phyloP scores from a whole-genome alignment of 2,888 invertebrate genomes.

The Megastigmus dorsalis region DNA sequence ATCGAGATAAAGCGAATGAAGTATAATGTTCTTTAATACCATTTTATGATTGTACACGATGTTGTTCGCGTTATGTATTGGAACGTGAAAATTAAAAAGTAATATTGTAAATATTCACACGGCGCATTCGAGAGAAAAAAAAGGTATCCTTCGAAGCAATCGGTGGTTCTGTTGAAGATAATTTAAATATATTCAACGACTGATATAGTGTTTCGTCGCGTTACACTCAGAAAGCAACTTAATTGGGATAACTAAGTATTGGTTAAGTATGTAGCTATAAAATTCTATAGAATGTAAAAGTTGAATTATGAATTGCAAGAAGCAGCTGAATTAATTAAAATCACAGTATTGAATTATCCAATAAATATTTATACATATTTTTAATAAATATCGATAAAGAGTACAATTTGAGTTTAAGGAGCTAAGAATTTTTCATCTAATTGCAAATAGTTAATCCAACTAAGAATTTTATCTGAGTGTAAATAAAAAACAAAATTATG shows the following conservation, averaged over 20 bases:
- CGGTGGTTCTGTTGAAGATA: conserved; percentile 31
- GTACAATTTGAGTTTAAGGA: neutral
- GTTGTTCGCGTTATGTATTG: conserved; percentile 46
- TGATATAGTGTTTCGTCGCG: conserved; percentile 37
- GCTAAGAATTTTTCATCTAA: neutral
- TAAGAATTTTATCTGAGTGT: conserved; percentile 41
- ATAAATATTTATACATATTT: neutral
- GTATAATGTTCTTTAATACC: conserved; percentile 13
- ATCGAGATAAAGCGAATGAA: neutral
- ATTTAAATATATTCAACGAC: conserved; percentile 43
- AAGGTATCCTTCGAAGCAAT: conserved; percentile 38
- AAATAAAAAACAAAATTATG: conserved; percentile 41
- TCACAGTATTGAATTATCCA: neutral
- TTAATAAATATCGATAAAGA: neutral
- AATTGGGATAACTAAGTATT: conserved; percentile 23
- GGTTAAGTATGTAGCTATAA: neutral
- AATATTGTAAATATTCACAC: conserved; percentile 47
- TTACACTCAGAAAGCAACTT: conserved; percentile 29
- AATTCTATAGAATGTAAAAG: neutral
- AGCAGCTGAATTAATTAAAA: neutral
- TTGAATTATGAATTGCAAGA: neutral
- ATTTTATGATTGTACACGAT: conserved; percentile 42
- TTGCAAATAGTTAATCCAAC: conserved; percentile 25
- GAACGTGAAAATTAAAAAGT: conserved; percentile 38
- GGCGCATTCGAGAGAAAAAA: conserved; percentile 30